Evolutionary conservation across 2,113 vertebrate species (phyloP).

Genomic region (Trichomycterus rosablanca): DNA sequence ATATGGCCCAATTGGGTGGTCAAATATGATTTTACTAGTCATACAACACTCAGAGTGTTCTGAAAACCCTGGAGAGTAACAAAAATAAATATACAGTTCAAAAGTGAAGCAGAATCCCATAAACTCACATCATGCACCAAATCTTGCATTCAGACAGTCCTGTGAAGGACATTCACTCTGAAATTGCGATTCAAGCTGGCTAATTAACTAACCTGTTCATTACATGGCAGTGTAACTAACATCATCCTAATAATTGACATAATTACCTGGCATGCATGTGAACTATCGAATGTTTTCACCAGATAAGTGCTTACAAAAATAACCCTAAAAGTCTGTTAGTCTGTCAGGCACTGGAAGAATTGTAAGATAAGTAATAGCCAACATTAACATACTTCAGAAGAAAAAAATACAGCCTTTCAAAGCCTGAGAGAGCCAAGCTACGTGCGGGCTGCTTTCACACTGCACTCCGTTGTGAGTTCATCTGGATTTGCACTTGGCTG

Average conservation of each 20-base stretch:
- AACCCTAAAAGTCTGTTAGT: constrained; percentile 35
- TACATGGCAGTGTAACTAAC: background rate
- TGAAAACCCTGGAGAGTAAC: constrained; percentile 30
- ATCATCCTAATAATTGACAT: background rate
- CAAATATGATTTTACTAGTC: constrained; percentile 45
- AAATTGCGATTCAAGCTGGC: constrained; percentile 57
- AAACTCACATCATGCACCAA: constrained; percentile 29
- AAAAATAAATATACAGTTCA: constrained; percentile 42
- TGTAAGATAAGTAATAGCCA: constrained; percentile 18
- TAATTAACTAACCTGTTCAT: constrained; percentile 1
- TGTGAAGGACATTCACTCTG: constrained; percentile 32
- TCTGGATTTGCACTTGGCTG: constrained; percentile 50
- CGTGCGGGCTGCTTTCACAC: constrained; percentile 21
- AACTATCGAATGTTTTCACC: constrained; percentile 21
- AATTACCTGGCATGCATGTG: background rate
- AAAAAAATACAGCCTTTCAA: constrained; percentile 12
- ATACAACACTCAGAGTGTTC: constrained; percentile 44
- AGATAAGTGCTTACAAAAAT: background rate
- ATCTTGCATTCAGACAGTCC: constrained; percentile 39
- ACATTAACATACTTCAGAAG: constrained; percentile 35
- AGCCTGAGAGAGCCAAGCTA: constrained; percentile 16
- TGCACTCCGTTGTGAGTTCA: constrained; percentile 40
- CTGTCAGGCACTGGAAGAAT: constrained; percentile 6
- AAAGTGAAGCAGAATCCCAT: constrained; percentile 33
- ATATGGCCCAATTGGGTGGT: constrained; percentile 60